Base-by-base conservation (phyloP, 2,888 invertebrate genomes). In the Acleris literana region DNA sequence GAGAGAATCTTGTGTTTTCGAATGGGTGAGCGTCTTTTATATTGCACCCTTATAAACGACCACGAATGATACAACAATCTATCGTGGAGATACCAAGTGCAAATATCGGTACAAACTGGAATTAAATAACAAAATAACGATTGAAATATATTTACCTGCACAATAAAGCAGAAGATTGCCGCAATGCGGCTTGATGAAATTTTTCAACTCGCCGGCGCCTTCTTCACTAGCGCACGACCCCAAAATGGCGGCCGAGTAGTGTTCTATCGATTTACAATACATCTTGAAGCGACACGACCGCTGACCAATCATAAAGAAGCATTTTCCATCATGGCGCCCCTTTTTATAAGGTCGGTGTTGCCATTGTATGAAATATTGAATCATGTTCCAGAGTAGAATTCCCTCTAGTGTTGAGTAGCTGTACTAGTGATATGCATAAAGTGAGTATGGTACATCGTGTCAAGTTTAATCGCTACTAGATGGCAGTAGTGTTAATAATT, bases 71-170 rank as follows among this genome's bases (percentile, higher is more conserved):
- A 87, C 75, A 18, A 66, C 44, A 71, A 83, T 76, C 85, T 68
- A 84, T 84, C 83, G 93, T 93, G 94, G 94, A 94, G 94, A 94
- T 94, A 94, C 94, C 87, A 76, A 88, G 94, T 94, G 94, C 94
- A 86, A 85, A 87, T 87, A 84, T 64, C 44, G 20, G 44, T 16
- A 46, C 43, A 29, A 68, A 59, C 6, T 48, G 13, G 65, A 46
- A 48, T n/a, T 43, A 25, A 22, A 46, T 1, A 18, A 64, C 29
- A 57, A 20, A 54, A 13, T 61, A 7, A 33, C 44, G 5, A 17
- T 5, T 33, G 68, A 65, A 22, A 67, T 68, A 57, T 43, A 78
- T 80, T 79, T 84, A 92, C 92, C 85, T 81, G 76, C 53, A 16
- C 68, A 69, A 79, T 76, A 72, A 70, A 63, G 59, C 7, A 67